Percentiles rank a stretch among this genome's conserved stretches.
These are phyloP conservation scores for Chironomus striatipennis DNA, from an alignment of 1,140 invertebrate species.

Conservation along the genomic window DNA sequence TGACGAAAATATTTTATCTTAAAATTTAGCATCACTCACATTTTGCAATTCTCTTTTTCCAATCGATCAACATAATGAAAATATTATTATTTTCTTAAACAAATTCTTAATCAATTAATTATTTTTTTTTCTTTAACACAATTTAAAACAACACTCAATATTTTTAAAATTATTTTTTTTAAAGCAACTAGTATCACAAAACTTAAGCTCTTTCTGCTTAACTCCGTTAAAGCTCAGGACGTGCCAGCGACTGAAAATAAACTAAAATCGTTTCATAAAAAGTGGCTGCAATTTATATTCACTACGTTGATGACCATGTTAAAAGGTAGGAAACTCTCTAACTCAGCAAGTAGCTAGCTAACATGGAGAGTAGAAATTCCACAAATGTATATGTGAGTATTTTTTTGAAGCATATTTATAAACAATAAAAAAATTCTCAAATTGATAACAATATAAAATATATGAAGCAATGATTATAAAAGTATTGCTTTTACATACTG, in stretches of 20 bases:
- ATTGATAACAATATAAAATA: neutral
- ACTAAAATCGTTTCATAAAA: neutral
- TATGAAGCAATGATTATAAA: neutral
- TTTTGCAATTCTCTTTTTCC: constrained; percentile 1
- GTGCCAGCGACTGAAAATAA: neutral
- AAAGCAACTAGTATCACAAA: neutral
- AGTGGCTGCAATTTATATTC: constrained; percentile 7
- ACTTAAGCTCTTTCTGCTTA: neutral
- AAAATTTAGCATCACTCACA: constrained; percentile 14
- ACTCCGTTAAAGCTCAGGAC: neutral
- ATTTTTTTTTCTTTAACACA: neutral
- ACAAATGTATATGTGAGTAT: neutral
- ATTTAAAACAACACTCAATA: neutral
- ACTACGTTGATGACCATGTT: neutral
- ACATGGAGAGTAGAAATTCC: too few relatives aligned
- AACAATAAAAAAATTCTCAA: neutral
- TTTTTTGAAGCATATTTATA: neutral
- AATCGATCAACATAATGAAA: neutral
- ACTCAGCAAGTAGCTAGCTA: neutral
- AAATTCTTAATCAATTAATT: neutral
- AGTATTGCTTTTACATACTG: neutral
- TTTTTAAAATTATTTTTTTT: neutral
- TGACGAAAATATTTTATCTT: too few relatives aligned
- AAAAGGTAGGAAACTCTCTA: neutral
- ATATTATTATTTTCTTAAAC: neutral